Base-by-base conservation (phyloP, 2,888 invertebrate genomes). In the Dicycla oo region DNA sequence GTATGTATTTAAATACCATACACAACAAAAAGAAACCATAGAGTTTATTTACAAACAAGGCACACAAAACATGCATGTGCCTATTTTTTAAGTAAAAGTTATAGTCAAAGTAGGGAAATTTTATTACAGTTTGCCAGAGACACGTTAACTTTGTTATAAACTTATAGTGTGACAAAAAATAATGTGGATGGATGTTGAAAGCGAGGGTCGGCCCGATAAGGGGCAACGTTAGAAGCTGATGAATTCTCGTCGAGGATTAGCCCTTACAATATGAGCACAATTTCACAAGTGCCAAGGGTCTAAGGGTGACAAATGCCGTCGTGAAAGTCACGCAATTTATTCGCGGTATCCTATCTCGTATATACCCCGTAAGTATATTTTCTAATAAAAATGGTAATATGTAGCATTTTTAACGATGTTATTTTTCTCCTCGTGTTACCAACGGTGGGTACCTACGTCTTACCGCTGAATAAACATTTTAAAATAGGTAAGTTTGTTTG, bases 221-320 rank as follows among this genome's bases (percentile, higher is more conserved):
- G 91, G 89, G 87, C 84, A 74, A 85, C 90, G 90, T 90, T 92
- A 90, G 91, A 90, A 93, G 89, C 92, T 93, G 94, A 95, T 94
- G 94, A 95, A 94, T 94, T 92, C 91, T 86, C 89, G 88, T 85
- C 84, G 91, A 91, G 94, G 95, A 95, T 95, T 94, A 95, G 94
- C 93, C 95, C 92, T 92, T 94, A 94, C 94, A 93, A 94, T 94
- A 94, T 94, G 94, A 95, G 94, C 91, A 93, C 93, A 93, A 93
- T 95, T 95, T 93, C 94, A 92, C 94, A 92, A 90, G 90, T 88
- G 91, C 90, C 91, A 91, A 90, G 93, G 91, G 93, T 91, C 89
- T 90, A 88, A 88, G 88, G 88, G 91, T 94, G 93, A 94, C 93
- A 93, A 94, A 94, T 94, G 90, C 90, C 79, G 82, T 87, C 85